Conservation (phyloP, 2,113 vertebrate species). For the Grammomys surdaster region DNA sequence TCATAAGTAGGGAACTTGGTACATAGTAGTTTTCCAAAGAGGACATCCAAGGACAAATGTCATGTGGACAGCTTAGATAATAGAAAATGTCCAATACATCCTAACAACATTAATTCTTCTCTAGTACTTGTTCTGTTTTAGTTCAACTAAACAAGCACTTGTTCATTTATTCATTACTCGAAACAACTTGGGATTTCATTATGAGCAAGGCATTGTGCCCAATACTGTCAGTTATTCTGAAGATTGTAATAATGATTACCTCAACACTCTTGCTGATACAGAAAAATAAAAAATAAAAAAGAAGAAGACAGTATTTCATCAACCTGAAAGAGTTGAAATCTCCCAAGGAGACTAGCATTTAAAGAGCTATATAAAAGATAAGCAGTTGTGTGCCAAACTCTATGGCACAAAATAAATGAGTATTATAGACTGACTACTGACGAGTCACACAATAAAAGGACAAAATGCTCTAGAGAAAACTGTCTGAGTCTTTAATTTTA, state of each 20-base stretch:
- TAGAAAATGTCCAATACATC: not conserved
- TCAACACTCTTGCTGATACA: not conserved
- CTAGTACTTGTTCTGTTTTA: slow-evolving; percentile 26
- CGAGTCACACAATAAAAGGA: not conserved
- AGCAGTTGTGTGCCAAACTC: not conserved
- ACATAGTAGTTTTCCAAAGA: not conserved
- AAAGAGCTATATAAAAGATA: not conserved
- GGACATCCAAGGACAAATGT: not conserved
- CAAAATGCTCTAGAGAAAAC: slow-evolving; percentile 7
- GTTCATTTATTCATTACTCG: slow-evolving; percentile 56
- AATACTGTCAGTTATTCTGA: not conserved
- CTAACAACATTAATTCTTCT: slow-evolving; percentile 33
- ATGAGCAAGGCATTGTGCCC: slow-evolving; percentile 28
- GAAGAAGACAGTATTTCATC: not conserved
- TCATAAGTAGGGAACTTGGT: not conserved
- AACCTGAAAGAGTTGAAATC: not conserved
- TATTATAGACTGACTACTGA: not conserved
- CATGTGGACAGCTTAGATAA: not conserved
- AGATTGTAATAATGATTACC: slow-evolving; percentile 22
- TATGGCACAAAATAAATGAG: not conserved
- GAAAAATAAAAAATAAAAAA: no score
- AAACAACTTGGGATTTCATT: slow-evolving; percentile 46
- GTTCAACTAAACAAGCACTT: slow-evolving; percentile 50
- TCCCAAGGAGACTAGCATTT: slow-evolving; percentile 55
- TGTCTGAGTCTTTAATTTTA: slow-evolving; percentile 1